A percentile compares a stretch with the other conserved stretches of the same genome.
Conservation (phyloP, 2,797 vertebrate species). For the Taeniopygia guttata region DNA sequence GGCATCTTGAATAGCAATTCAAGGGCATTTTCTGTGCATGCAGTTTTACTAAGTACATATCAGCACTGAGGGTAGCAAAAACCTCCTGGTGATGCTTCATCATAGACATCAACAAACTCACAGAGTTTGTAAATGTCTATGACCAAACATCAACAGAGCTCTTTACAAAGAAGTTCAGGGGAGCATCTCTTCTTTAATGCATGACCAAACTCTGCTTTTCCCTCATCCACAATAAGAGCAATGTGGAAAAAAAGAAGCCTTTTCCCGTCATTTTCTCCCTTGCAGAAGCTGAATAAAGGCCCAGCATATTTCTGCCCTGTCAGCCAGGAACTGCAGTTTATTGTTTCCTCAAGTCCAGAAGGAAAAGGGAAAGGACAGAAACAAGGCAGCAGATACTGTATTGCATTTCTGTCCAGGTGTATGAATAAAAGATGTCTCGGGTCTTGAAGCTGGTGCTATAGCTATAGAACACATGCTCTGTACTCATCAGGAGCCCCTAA, state of each 20-base stretch:
- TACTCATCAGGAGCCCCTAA: neutral
- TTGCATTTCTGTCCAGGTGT: neutral
- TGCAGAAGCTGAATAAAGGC: neutral
- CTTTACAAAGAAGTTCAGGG: neutral
- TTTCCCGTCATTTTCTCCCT: neutral
- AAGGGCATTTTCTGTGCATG: neutral
- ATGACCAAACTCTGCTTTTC: neutral
- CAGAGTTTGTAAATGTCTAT: neutral
- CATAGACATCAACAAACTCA: neutral
- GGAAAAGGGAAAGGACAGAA: neutral
- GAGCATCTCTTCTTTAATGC: neutral
- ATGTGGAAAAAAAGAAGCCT: neutral
- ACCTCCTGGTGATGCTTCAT: neutral
- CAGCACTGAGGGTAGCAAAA: neutral
- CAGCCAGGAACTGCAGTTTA: neutral
- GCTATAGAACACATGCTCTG: neutral
- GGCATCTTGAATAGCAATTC: constrained; percentile 4
- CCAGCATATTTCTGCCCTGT: neutral
- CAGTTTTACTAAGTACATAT: neutral
- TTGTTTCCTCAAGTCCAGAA: neutral
- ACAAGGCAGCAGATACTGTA: neutral
- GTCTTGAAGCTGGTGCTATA: neutral
- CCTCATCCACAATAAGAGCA: neutral
- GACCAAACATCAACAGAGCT: neutral
- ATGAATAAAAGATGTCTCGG: neutral